Evolutionary conservation across 1,140 invertebrate species (phyloP).

Genomic region (Camponotus vicinus): DNA sequence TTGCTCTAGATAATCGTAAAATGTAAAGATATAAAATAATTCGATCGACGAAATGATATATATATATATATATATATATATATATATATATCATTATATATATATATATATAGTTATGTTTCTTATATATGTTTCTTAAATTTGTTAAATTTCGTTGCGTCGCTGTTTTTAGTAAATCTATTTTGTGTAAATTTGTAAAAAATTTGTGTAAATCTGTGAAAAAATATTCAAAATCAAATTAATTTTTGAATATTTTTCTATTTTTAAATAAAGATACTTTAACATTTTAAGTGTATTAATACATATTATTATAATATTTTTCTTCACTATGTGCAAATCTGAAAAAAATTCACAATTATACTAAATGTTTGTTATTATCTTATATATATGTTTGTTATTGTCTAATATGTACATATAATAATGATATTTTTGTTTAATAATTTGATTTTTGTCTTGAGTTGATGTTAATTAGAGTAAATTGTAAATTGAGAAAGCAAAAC

Average conservation of each 20-base stretch:
- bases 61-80: too few relatives aligned
- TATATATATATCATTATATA: too few relatives aligned
- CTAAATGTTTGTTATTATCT: background rate
- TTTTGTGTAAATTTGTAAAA: too few relatives aligned
- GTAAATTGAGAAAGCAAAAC: background rate
- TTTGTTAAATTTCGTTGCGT: too few relatives aligned
- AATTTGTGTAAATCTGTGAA: too few relatives aligned
- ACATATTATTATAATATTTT: background rate
- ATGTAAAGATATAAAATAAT: background rate
- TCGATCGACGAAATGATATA: background rate
- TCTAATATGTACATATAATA: background rate
- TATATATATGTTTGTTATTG: background rate
- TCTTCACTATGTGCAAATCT: background rate
- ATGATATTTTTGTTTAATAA: background rate
- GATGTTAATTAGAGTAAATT: background rate
- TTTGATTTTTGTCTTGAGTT: background rate
- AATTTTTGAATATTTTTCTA: too few relatives aligned
- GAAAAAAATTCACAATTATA: background rate
- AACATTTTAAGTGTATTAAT: background rate
- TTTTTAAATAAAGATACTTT: too few relatives aligned
- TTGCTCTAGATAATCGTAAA: background rate
- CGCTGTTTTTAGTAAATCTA: too few relatives aligned
- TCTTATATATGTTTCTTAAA: too few relatives aligned
- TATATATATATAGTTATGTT: too few relatives aligned
- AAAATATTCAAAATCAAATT: background rate